These are phyloP conservation scores for Beris chalybata DNA, from an alignment of 2,888 invertebrate species.

Conservation along the genomic window DNA sequence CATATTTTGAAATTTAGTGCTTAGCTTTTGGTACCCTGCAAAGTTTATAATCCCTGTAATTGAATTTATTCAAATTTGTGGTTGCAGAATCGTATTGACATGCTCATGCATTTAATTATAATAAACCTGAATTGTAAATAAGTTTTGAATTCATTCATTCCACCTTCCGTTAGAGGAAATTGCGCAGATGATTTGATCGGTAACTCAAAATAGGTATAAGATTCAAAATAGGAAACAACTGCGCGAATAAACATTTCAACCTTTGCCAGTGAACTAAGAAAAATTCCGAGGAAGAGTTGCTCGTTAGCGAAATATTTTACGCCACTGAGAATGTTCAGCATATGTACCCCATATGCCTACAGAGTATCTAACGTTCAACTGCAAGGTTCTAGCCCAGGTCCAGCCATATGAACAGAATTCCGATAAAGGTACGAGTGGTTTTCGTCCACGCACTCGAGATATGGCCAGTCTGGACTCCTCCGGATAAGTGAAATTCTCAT, in stretches of 20 bases:
- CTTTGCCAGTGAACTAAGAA: constrained; percentile 17
- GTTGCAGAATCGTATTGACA: no score
- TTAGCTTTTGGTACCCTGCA: no score
- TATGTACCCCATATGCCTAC: background rate
- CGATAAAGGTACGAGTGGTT: constrained; percentile 24
- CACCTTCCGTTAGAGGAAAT: no score
- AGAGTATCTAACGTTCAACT: background rate
- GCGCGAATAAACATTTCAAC: background rate
- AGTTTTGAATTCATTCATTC: no score
- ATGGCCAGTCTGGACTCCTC: constrained; percentile 11
- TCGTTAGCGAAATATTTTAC: constrained; percentile 28
- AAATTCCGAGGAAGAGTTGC: background rate
- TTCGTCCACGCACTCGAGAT: constrained; percentile 25
- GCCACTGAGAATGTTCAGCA: background rate
- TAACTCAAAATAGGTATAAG: no score
- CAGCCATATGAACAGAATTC: background rate
- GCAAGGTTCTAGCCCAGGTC: background rate
- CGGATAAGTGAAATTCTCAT: constrained; percentile 32
- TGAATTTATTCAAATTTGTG: no score
- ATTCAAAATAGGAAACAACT: no score
- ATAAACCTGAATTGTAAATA: no score
- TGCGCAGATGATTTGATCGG: no score
- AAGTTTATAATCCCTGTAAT: no score
- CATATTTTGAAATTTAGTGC: no score
- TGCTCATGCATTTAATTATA: no score